phyloP scores from a whole-genome alignment of 2,888 invertebrate genomes.

The Ptycholaimellus sp. region DNA sequence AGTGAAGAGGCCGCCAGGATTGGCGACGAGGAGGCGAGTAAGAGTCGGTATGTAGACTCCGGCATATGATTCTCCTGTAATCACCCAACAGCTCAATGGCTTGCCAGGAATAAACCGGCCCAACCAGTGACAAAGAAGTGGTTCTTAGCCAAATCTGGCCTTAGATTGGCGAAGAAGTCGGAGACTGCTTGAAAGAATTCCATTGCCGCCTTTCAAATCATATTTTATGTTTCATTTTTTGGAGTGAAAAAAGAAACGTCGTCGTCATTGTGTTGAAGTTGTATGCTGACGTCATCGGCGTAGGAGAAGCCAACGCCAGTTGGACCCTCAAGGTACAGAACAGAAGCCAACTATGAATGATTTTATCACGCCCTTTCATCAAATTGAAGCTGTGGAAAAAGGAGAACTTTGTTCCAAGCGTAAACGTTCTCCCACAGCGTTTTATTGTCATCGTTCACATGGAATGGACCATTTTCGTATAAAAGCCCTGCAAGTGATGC shows the following conservation, averaged over 20 bases:
- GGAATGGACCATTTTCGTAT: slow-evolving; percentile 29
- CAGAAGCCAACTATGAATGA: slow-evolving; percentile 28
- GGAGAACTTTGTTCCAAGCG: slow-evolving; percentile 21
- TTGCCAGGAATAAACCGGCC: too few species aligned
- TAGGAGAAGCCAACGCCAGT: slow-evolving; percentile 35
- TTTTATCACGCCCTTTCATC: neutral
- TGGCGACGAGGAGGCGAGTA: neutral
- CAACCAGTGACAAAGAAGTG: too few species aligned
- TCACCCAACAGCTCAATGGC: too few species aligned
- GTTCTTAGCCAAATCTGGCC: too few species aligned
- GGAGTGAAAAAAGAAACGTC: too few species aligned
- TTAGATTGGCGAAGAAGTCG: slow-evolving; percentile 27
- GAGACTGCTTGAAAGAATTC: slow-evolving; percentile 27
- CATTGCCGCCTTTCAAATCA: slow-evolving; percentile 18
- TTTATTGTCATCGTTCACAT: slow-evolving; percentile 13
- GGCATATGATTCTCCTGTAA: slow-evolving; percentile 28
- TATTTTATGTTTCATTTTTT: too few species aligned
- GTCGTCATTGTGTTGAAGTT: too few species aligned
- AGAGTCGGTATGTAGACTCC: neutral
- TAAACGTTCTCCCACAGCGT: slow-evolving; percentile 17
- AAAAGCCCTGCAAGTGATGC: slow-evolving; percentile 25
- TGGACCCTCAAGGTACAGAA: slow-evolving; percentile 33
- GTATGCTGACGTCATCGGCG: slow-evolving; percentile 20
- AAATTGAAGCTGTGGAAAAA: too few species aligned
- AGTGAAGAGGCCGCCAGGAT: neutral